Conservation (phyloP, 2,113 vertebrate species). For the Menura novaehollandiae region DNA sequence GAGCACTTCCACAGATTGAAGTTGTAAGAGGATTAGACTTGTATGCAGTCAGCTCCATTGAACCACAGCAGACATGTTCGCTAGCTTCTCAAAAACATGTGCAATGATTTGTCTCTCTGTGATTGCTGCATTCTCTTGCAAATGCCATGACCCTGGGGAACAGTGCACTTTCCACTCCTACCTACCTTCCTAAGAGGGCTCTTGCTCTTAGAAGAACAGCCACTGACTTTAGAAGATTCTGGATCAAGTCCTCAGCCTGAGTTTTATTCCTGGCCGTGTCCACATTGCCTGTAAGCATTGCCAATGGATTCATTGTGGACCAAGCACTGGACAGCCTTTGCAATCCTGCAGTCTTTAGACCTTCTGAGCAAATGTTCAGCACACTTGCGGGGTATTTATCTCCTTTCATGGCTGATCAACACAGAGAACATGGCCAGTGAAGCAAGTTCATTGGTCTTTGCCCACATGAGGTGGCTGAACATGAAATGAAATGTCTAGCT, state of each 20-base stretch:
- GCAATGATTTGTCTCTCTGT: background rate
- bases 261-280: background rate
- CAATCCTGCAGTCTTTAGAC: background rate
- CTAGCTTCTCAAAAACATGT: background rate
- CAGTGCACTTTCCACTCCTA: background rate
- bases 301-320: background rate
- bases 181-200: background rate
- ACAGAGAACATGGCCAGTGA: background rate
- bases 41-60: background rate
- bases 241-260: background rate
- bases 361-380: background rate
- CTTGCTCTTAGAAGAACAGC: background rate
- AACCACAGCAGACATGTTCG: background rate
- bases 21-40: constrained; percentile 23
- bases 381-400: background rate
- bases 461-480: background rate
- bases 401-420: background rate
- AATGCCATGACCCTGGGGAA: background rate
- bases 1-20: background rate
- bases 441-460: background rate
- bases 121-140: background rate
- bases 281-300: background rate
- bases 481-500: background rate
- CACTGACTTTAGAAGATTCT: background rate
- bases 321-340: background rate